Percentiles rank a stretch among this genome's conserved stretches.
Conservation (phyloP, 1,140 invertebrate species). For the Mactra quadrangularis region DNA sequence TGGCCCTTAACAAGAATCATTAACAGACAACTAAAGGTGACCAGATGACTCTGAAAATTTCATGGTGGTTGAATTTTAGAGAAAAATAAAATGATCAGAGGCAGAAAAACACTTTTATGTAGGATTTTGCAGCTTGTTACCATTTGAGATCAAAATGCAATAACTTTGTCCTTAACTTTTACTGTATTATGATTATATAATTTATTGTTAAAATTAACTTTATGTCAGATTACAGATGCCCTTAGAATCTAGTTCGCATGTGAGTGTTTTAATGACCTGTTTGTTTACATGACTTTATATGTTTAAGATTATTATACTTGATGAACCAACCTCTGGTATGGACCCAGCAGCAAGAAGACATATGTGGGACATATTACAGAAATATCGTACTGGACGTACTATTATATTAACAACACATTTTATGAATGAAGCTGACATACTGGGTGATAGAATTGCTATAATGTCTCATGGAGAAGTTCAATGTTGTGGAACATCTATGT, state of each 20-base stretch:
- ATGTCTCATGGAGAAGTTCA: constrained; percentile 92
- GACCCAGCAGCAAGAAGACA: constrained; percentile 95
- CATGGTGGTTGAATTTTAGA: neutral
- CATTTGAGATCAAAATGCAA: too few species aligned
- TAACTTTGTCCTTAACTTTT: too few species aligned
- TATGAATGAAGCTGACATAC: constrained; percentile 98
- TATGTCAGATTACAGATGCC: too few species aligned
- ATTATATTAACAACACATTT: constrained; percentile 98
- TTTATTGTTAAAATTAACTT: too few species aligned
- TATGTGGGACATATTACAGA: constrained; percentile 90
- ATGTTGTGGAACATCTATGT: constrained; percentile 93
- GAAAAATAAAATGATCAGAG: too few species aligned
- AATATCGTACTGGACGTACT: constrained; percentile 87
- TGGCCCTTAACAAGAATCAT: too few species aligned
- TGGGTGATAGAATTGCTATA: constrained; percentile 97
- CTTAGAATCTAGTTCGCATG: too few species aligned
- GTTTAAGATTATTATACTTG: constrained; percentile 79
- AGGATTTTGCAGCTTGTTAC: too few species aligned
- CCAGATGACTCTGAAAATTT: neutral
- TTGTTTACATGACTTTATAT: too few species aligned
- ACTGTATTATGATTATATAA: too few species aligned
- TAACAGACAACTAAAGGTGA: neutral
- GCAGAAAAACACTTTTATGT: too few species aligned
- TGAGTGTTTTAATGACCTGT: too few species aligned
- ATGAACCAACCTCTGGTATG: constrained; percentile 96